A percentile compares a stretch with the other conserved stretches of the same genome.
Evolutionary conservation across 2,113 vertebrate genomes (phyloP).

Genomic region (Dendropsophus ebraccatus): DNA sequence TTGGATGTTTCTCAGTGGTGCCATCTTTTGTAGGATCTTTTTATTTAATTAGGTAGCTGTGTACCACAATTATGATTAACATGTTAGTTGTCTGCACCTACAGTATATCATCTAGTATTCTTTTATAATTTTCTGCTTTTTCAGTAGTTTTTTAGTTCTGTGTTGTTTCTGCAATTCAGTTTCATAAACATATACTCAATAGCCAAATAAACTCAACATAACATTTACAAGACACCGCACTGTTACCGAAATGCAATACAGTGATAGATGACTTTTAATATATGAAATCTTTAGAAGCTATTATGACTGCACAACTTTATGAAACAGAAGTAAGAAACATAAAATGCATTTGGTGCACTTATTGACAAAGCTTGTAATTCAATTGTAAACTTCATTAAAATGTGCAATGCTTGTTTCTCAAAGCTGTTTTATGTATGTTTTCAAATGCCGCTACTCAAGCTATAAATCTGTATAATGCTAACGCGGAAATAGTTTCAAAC

Average conservation of each 20-base stretch:
- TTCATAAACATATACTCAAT: background rate
- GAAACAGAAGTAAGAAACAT: conserved; percentile 3
- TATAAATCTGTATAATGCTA: background rate
- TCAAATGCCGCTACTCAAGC: background rate
- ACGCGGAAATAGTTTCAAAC: background rate
- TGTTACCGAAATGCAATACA: background rate
- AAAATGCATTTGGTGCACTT: conserved; percentile 17
- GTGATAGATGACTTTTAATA: conserved; percentile 25
- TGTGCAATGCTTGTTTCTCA: background rate
- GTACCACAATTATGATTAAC: too few species aligned
- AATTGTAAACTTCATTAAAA: conserved; percentile 17
- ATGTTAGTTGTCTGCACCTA: too few species aligned
- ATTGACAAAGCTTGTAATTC: conserved; percentile 27
- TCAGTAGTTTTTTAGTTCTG: background rate
- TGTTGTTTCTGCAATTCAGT: background rate
- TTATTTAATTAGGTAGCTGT: too few species aligned
- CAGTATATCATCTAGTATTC: too few species aligned
- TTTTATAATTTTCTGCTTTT: background rate
- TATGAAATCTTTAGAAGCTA: conserved; percentile 16
- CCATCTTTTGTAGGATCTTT: too few species aligned
- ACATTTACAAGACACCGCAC: conserved; percentile 1
- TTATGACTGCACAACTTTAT: conserved; percentile 6
- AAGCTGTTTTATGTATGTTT: background rate
- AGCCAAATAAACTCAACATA: background rate
- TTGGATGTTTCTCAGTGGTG: too few species aligned